Evolutionary conservation across 1,140 invertebrate species (phyloP).

Genomic region (Drosophila orena): DNA sequence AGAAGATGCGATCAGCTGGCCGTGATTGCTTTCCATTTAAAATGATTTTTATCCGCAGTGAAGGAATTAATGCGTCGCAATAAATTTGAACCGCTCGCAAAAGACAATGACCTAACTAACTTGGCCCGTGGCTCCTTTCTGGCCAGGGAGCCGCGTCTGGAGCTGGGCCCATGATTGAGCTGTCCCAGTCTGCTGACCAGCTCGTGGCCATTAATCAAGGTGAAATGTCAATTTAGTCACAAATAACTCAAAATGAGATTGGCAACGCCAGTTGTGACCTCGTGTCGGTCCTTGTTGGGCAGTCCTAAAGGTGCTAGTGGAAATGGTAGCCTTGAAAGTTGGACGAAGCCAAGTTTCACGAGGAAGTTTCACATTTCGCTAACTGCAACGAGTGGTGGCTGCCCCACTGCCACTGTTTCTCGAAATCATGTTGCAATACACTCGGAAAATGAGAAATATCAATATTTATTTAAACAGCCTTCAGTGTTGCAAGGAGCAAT

Average conservation of each 20-base stretch:
- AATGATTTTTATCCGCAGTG: slow-evolving; percentile 35
- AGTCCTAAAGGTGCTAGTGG: slow-evolving; percentile 17
- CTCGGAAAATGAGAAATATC: background rate
- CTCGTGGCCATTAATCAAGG: slow-evolving; percentile 62
- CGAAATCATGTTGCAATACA: slow-evolving; percentile 36
- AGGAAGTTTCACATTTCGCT: slow-evolving; percentile 39
- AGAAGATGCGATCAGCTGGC: slow-evolving; percentile 28
- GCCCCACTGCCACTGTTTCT: slow-evolving; percentile 12
- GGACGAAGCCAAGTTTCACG: slow-evolving; percentile 1
- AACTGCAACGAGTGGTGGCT: slow-evolving; percentile 28
- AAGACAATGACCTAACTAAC: slow-evolving; percentile 55
- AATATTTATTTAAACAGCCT: too few relatives aligned
- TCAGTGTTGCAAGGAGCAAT: too few relatives aligned
- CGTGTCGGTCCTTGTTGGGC: slow-evolving; percentile 6
- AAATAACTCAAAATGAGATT: slow-evolving; percentile 64
- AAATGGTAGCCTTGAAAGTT: slow-evolving; percentile 46
- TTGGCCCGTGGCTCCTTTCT: slow-evolving; percentile 6
- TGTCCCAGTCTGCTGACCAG: slow-evolving; percentile 1
- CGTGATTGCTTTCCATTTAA: slow-evolving; percentile 41
- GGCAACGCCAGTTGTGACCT: slow-evolving; percentile 10
- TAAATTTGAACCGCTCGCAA: slow-evolving; percentile 49
- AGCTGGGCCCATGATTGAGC: slow-evolving; percentile 42
- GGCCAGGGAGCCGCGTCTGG: slow-evolving; percentile 26
- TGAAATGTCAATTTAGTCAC: slow-evolving; percentile 63
- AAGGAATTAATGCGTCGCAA: slow-evolving; percentile 49